Base-by-base conservation (phyloP, 2,888 invertebrate species). In the Lamproptera curius region DNA sequence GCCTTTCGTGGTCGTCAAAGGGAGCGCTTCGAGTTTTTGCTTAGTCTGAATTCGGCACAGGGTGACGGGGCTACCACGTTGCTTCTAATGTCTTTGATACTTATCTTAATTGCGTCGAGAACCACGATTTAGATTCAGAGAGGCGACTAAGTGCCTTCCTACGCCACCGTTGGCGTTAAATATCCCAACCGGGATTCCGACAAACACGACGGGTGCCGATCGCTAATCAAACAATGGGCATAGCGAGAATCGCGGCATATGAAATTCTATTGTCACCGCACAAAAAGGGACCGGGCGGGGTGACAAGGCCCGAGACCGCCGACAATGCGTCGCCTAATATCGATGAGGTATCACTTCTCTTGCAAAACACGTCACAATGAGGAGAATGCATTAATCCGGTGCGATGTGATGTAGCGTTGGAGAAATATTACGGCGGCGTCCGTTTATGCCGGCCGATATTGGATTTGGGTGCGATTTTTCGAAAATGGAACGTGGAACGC, bases 31-130 rank as follows among this genome's bases (percentile, higher is more conserved):
- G 52, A 48, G 53, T 61, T 65, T 58, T 62, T 62, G 56, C 60
- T 62, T 61, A 59, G 59, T 63, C 62, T 53, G 55, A 61, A 62
- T 62, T 73, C 74, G 69, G 62, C 63, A 63, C 60, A 57, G 62
- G 65, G 70, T 67, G 71, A 67, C 67, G 63, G 61, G 62, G 68
- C 73, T 67, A 68, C 70, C 76, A 80, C 76, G 75, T 74, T 68
- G 67, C 68, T 69, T 56, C 50, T 72, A 69, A 76, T 84, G 86
- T 86, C 85, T 64, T 46, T 61, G 61, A 71, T 75, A 84, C 84
- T 85, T 75, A 87, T 86, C 86, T 86, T 85, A 85, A 86, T 84
- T 82, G 80, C 72, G 50, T 62, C 70, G 62, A 83, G 85, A 78
- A 67, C 63, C 63, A 67, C 67, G 67, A 77, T 86, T 85, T 76